Base-by-base conservation (phyloP, 2,113 vertebrate species). In the Meles meles region DNA sequence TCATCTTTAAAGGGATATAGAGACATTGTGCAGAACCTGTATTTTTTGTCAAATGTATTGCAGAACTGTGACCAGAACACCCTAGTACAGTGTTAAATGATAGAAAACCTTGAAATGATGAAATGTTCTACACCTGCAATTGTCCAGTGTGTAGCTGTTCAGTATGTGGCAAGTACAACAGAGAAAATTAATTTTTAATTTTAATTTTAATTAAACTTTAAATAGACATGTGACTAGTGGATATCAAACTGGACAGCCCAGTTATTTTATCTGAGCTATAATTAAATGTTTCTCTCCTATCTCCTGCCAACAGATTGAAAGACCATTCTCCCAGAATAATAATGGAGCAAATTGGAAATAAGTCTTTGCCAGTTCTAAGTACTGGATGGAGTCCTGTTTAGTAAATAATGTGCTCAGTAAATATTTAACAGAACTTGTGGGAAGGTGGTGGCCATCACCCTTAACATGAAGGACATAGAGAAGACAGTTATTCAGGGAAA, bases 391-490 rank as follows among this genome's bases (percentile, higher is more conserved):
- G 39, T 15, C 37, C 18, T 61, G 25, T 86, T 95, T 89, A 67
- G 47, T 29, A 87, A 94, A 96, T 49, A 83, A 44, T 59, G 12
- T 23, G 18, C 29, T 92, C 72, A 2, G 84, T 94, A 90, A 97
- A 96, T 96, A 96, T 90, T 90, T 97, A 93, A 82, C 76, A 82
- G 92, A 57, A 63, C 29, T 71, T 5, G 3, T 76, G 57, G 55
- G 34, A 63, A 49, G 29, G 34, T 85, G n/a, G 31, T 61, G 63
- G 37, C 42, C 65, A 39, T n/a, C 52, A 88, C 77, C 3, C 17
- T 74, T 23, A 82, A 44, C 12, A 34, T 44, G 14, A 63, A 52
- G 6, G 39, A 55, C 4, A 31, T 6, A 21, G 11, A 61, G 31
- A 44, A 76, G 65, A 92, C 23, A 69, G 59, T 71, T 61, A 42